Evolutionary conservation across 2,113 vertebrate genomes (phyloP), one percentile per base, ranked within the genome.

Genomic region (Rattus rattus): DNA sequence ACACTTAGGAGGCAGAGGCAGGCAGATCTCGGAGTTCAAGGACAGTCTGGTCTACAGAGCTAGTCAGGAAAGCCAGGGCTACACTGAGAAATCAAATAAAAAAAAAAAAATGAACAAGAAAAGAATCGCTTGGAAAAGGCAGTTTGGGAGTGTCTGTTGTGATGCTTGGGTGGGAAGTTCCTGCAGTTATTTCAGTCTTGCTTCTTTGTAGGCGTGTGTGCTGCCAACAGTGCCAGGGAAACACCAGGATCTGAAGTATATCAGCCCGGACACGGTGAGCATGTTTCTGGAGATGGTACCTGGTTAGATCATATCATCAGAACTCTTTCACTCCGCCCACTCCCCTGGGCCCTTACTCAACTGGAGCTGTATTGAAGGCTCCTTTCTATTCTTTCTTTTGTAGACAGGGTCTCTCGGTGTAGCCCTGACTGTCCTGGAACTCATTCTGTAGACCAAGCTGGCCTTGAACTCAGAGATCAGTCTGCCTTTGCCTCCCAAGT

Each of bases 191-290:
- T 96, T 96, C 30, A 95, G n/a, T 67, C 39, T 92, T 89, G 61
- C 47, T 33, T 97, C 83, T 98, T 93, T 97, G 76, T 97, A 99
- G 98, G 97, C 97, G 43, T 98, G 98, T 96, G 97, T 63, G 9
- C 96, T 99, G 91, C 99, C 98, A 84, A 97, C 97, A 28, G 97
- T 98, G 94, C 96, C 93, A 86, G 99, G 98, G 69, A 98, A 88
- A 93, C 98, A 99, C 90, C 98, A 97, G 79, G 98, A 99, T 95
- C 97, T 99, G 96, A 98, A 98, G 96, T 98, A 98, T 81, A 70
- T 99, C 97, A 98, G 84, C 73, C 96, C 97, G 56, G 98, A 98
- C 91, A 98, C 98, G 56, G 98, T 99, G 96, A 99, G 98, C 95
- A 92, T 80, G 94, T 89, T 96, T 94, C 92, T 98, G 96, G 85